Conservation (phyloP, 2,888 invertebrate species). For the Chymomyza procnemis region DNA sequence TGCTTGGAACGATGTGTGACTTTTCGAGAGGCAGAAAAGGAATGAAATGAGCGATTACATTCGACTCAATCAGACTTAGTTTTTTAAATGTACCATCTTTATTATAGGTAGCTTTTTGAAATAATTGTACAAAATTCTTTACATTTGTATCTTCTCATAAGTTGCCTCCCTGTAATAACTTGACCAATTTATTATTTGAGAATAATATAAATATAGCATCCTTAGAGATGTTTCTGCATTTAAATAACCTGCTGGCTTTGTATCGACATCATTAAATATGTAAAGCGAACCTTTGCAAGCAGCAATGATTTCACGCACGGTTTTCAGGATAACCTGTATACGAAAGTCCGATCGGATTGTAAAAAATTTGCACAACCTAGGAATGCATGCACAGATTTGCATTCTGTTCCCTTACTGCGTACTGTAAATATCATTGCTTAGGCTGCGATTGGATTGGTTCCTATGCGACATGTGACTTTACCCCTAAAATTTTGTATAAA, state of each 20-base stretch:
- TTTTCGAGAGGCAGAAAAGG: constrained; percentile 96
- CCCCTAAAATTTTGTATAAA: no score
- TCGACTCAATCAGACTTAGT: constrained; percentile 89
- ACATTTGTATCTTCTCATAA: constrained; percentile 83
- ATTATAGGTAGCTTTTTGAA: constrained; percentile 85
- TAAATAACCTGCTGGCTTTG: constrained; percentile 90
- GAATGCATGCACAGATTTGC: constrained; percentile 89
- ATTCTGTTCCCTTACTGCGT: constrained; percentile 84
- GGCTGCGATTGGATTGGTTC: no score
- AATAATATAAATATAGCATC: constrained; percentile 92
- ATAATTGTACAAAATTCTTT: constrained; percentile 85
- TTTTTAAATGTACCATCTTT: constrained; percentile 88
- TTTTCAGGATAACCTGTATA: constrained; percentile 81
- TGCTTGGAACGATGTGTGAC: constrained; percentile 88
- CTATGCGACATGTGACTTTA: no score
- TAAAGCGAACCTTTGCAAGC: constrained; percentile 89
- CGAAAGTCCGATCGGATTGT: constrained; percentile 79
- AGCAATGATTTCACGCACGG: constrained; percentile 82
- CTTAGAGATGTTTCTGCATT: constrained; percentile 91
- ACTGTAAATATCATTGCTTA: no score
- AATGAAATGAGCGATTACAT: constrained; percentile 94
- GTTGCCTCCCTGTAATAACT: constrained; percentile 80
- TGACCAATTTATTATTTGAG: constrained; percentile 83
- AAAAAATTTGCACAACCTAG: constrained; percentile 91
- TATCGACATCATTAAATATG: constrained; percentile 98